Evolutionary conservation across 2,797 vertebrate genomes (phyloP), one percentile per base, ranked within the genome.

Genomic region (Poecilia picta): DNA sequence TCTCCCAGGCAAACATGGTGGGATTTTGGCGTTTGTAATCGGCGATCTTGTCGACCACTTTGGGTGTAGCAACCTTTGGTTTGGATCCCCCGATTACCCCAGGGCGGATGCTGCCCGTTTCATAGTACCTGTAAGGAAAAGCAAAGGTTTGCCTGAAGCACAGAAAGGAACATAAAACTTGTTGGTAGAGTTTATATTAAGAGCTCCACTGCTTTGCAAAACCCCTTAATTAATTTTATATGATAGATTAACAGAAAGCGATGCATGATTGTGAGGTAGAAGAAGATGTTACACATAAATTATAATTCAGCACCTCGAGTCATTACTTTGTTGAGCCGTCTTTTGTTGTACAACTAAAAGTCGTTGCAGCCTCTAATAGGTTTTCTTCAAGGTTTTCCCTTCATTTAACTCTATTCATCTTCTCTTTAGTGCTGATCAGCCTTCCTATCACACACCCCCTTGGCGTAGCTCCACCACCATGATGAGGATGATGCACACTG

Each of bases 1-100:
- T 99, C 95, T 99, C 98, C 98, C 98, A 99, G 96, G 98, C 98
- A 97, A 99, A 99, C 98, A 99, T 99, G 95, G 98, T 99, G 90
- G 98, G 98, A 88, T 99, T 99, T 97, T 99, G 98, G 93, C 98
- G 98, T 93, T 99, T 99, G 95, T 99, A 99, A 90, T 99, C 98
- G 13, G 98, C 98, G 2, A 99, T 99, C 95, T 99, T 99, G 91
- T 99, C 98, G 20, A 99, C 98, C 87, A 99, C 98, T 98, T 99
- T 99, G 96, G 98, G 98, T 84, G 98, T 99, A 96, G 98, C 98
- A 75, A 99, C 98, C 97, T 99, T 99, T 97, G 98, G 98, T 96
- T 99, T 99, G 93, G 98, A 99, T 94, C 98, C 98, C 94, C 98
- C 98, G 84, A 99, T 99, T 87, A 99, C 98, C 85, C 98, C 98